phyloP scores from a whole-genome alignment of 2,888 invertebrate genomes.

The Leucophenga montana region DNA sequence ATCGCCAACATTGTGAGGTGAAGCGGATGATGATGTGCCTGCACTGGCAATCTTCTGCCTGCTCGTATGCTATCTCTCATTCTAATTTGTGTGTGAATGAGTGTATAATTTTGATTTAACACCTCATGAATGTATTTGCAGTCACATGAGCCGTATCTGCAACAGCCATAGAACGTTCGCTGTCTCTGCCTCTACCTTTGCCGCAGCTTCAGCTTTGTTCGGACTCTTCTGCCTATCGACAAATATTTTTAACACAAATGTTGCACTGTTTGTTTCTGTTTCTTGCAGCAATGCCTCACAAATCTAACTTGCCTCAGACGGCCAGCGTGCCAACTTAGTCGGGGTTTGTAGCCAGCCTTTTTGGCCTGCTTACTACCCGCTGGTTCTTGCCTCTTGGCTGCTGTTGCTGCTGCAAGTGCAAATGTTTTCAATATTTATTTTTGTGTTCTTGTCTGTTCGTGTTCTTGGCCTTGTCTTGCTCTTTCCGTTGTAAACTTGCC shows the following conservation, averaged over 20 bases:
- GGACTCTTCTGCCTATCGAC: background rate
- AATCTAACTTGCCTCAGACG: conserved; percentile 6
- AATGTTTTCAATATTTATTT: conserved; percentile 23
- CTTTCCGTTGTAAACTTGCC: background rate
- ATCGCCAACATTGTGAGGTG: background rate
- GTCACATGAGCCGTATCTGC: background rate
- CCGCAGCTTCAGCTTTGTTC: background rate
- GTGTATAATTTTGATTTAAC: conserved; percentile 50
- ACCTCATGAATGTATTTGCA: conserved; percentile 26
- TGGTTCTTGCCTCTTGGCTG: conserved; percentile 8
- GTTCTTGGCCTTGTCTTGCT: background rate
- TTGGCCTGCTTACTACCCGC: conserved; percentile 2
- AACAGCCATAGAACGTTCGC: background rate
- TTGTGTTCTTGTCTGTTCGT: background rate
- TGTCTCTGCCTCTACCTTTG: background rate
- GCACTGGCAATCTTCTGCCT: conserved; percentile 11
- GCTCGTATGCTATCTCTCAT: conserved; percentile 18
- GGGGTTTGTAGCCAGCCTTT: background rate
- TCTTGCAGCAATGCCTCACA: conserved; percentile 11
- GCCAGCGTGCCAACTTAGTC: background rate
- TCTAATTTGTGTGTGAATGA: conserved; percentile 50
- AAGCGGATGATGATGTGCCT: background rate
- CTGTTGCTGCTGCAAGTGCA: conserved; percentile 28
- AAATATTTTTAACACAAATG: conserved; percentile 21
- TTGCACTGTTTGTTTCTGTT: conserved; percentile 13